phyloP scores from a whole-genome alignment of 1,140 invertebrate species.

The Drosophila suzukii region DNA sequence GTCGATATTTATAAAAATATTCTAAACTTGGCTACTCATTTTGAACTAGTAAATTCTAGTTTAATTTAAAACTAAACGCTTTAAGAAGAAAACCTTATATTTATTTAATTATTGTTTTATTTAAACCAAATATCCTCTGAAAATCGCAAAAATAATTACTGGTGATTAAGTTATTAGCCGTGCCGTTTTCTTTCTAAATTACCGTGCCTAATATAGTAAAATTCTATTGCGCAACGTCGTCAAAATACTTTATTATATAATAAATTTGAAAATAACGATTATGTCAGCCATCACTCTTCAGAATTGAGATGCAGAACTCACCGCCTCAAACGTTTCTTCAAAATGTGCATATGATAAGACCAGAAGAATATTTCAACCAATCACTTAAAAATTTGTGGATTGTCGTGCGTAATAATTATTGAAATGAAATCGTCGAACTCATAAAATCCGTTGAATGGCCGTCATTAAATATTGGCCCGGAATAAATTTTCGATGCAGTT shows the following conservation, averaged over 20 bases:
- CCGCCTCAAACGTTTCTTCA: conserved; percentile 9
- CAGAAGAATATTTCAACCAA: conserved; percentile 22
- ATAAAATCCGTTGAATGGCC: conserved; percentile 28
- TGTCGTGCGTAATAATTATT: conserved; percentile 64
- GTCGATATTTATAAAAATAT: no score
- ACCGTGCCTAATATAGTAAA: not conserved
- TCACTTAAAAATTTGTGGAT: conserved; percentile 53
- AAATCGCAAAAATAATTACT: not conserved
- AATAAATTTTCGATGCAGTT: conserved; percentile 45
- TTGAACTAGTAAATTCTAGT: no score
- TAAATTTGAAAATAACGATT: conserved; percentile 17
- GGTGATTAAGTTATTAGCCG: conserved; percentile 1
- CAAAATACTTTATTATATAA: conserved; percentile 20
- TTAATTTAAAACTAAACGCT: no score
- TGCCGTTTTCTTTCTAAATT: not conserved
- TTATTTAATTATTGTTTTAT: no score
- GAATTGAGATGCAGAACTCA: conserved; percentile 41
- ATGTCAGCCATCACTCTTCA: conserved; percentile 25
- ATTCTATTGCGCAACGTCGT: conserved; percentile 12
- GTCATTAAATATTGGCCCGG: conserved; percentile 56
- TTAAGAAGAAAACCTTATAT: no score
- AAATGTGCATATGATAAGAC: conserved; percentile 16
- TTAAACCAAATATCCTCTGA: not conserved
- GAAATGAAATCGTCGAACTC: conserved; percentile 47
- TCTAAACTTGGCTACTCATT: no score